These are phyloP conservation scores for Lepus europaeus DNA, from an alignment of 2,113 vertebrate species.

Conservation along the genomic window DNA sequence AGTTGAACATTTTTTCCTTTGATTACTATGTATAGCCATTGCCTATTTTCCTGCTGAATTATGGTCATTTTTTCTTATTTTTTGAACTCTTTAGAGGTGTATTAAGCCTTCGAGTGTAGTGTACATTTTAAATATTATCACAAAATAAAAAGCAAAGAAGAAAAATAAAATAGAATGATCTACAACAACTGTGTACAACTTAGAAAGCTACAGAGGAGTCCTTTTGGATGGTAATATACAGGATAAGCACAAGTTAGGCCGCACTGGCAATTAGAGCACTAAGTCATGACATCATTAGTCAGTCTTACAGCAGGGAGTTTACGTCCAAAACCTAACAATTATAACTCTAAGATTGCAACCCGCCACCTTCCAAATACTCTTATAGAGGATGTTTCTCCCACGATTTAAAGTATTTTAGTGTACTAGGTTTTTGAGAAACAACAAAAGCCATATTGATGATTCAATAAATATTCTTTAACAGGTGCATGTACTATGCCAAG, in stretches of 20 bases:
- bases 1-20: too few species aligned
- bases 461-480: background rate
- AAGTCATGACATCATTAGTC: slow-evolving; percentile 59
- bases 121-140: too few species aligned
- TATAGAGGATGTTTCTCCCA: background rate
- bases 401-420: slow-evolving; percentile 23
- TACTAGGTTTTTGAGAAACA: background rate
- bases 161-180: too few species aligned
- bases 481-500: background rate
- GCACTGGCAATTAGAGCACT: slow-evolving; percentile 23
- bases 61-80: too few species aligned
- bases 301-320: slow-evolving; percentile 55
- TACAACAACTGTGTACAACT: slow-evolving; percentile 6
- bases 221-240: slow-evolving; percentile 45
- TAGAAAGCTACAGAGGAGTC: slow-evolving; percentile 63
- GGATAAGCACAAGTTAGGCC: slow-evolving; percentile 39
- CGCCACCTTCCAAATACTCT: slow-evolving; percentile 16
- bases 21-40: too few species aligned
- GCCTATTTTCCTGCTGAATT: too few species aligned
- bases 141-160: too few species aligned
- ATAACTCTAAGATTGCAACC: slow-evolving; percentile 24
- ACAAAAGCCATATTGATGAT: slow-evolving; percentile 32
- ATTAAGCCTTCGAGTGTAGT: too few species aligned
- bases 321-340: slow-evolving; percentile 66
- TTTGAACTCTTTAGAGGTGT: too few species aligned